Evolutionary conservation across 2,888 invertebrate genomes (phyloP), one percentile per base, ranked within the genome.

Genomic region (Nycteola revayana): DNA sequence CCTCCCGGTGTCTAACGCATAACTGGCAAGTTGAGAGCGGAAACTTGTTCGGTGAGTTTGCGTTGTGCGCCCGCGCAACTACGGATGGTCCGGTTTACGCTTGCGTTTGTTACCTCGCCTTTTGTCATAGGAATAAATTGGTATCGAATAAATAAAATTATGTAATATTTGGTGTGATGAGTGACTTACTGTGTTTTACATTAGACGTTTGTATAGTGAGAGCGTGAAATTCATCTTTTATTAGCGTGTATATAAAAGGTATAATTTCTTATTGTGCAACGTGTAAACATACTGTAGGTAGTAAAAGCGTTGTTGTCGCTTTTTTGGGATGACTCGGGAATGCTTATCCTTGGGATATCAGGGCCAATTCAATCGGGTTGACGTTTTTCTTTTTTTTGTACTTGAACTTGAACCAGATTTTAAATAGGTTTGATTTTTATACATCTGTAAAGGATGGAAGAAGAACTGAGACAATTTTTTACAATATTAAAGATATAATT

Each of bases 31-130:
- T 58, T 46, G 44, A 56, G 52, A 55, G 56, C 66, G 59, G 67
- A 74, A 75, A 81, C 81, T 77, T 59, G 83, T 73, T 63, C 49
- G 77, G 78, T 66, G 62, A 66, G 78, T 82, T 46, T 57, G 58
- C 40, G 40, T 35, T 82, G 60, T 68, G 73, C 81, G 77, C 74
- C 58, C 57, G 75, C 79, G 77, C 75, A 40, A 35, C 63, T 71
- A 72, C 77, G 71, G 77, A 81, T 78, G 73, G 83, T 76, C 86
- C 86, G 86, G 86, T 85, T 85, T 44, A 49, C 45, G 56, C 60
- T 66, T 63, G 60, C 49, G 66, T 73, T 72, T 74, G 68, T 69
- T 71, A 65, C 76, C 72, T 68, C 60, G 68, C 64, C 77, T 79
- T 81, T 81, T 81, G 80, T 82, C 80, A 80, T 79, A 75, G 58